phyloP scores from a whole-genome alignment of 2,797 vertebrate genomes.

The Lacerta agilis region DNA sequence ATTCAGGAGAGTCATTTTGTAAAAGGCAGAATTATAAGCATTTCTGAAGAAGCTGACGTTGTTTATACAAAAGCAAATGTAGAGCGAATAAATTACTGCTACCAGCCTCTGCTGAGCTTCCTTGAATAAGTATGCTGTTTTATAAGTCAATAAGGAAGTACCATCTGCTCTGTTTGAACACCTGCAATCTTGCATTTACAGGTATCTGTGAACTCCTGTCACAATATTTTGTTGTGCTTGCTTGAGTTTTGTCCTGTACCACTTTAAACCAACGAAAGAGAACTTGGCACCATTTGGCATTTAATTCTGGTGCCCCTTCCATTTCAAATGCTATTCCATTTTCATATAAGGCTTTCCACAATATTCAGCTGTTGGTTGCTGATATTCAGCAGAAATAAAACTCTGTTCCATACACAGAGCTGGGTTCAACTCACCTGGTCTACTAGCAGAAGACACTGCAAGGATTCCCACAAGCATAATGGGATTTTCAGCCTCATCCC shows the following conservation, averaged over 20 bases:
- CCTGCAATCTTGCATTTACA: constrained; percentile 21
- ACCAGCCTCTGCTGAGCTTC: neutral
- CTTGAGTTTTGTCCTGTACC: constrained; percentile 1
- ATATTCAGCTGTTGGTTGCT: neutral
- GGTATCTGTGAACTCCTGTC: constrained; percentile 12
- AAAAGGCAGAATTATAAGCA: neutral
- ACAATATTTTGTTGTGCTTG: constrained; percentile 42
- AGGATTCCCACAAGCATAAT: too few relatives aligned
- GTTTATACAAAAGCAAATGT: constrained; percentile 19
- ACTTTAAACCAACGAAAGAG: constrained; percentile 22
- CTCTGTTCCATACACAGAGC: neutral
- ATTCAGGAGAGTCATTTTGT: constrained; percentile 23
- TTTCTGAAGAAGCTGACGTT: constrained; percentile 28
- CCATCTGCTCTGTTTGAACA: constrained; percentile 3
- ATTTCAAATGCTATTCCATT: neutral
- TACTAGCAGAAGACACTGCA: too few relatives aligned
- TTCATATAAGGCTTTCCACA: neutral
- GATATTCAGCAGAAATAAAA: neutral
- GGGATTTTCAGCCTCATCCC: too few relatives aligned
- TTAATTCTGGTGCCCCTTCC: neutral
- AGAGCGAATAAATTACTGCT: neutral
- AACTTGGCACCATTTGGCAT: neutral
- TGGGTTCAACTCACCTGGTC: too few relatives aligned
- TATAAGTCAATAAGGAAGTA: constrained; percentile 38
- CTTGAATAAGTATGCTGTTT: constrained; percentile 31